A percentile compares a stretch with the other conserved stretches of the same genome.
These are phyloP conservation scores for Dolichallabes microphthalmus DNA, from an alignment of 2,113 vertebrate genomes.

Conservation along the genomic window DNA sequence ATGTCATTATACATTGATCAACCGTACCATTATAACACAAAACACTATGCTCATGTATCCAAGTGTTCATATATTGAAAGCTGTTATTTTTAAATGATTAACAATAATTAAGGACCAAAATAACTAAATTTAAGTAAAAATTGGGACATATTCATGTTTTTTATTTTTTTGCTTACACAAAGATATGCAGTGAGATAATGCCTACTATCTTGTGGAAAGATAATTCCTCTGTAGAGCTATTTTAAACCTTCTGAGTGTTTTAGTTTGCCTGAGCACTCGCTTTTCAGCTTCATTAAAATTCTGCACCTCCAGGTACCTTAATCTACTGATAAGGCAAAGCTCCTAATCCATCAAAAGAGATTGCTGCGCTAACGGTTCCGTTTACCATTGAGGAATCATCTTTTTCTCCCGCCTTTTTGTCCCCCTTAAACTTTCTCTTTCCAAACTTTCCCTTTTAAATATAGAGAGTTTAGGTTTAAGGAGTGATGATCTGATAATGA, in stretches of 20 bases:
- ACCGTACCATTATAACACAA: too few species aligned
- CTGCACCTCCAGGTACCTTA: slow-evolving; percentile 62
- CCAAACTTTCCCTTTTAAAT: slow-evolving; percentile 45
- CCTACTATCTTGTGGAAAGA: slow-evolving; percentile 26
- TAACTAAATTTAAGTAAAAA: not conserved
- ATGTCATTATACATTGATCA: not conserved
- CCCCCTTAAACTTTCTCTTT: slow-evolving; percentile 48
- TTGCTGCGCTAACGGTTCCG: slow-evolving; percentile 58
- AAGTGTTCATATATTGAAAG: not conserved
- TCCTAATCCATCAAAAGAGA: slow-evolving; percentile 68
- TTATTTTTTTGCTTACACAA: slow-evolving; percentile 3
- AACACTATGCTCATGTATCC: too few species aligned
- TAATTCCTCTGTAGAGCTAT: slow-evolving; percentile 48
- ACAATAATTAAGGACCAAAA: not conserved
- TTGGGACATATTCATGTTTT: not conserved
- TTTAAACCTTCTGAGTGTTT: slow-evolving; percentile 52
- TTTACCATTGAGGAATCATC: slow-evolving; percentile 63
- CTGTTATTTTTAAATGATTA: not conserved
- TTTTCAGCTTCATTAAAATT: slow-evolving; percentile 61
- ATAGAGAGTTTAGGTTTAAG: slow-evolving; percentile 38
- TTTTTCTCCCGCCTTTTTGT: slow-evolving; percentile 20
- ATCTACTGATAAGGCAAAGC: slow-evolving; percentile 70
- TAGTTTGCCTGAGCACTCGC: slow-evolving; percentile 54
- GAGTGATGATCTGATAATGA: slow-evolving; percentile 29
- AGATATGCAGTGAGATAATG: slow-evolving; percentile 39